These are phyloP conservation scores for Psilanteris sp. DNA, from an alignment of 1,140 invertebrate genomes.

Conservation along the genomic window DNA sequence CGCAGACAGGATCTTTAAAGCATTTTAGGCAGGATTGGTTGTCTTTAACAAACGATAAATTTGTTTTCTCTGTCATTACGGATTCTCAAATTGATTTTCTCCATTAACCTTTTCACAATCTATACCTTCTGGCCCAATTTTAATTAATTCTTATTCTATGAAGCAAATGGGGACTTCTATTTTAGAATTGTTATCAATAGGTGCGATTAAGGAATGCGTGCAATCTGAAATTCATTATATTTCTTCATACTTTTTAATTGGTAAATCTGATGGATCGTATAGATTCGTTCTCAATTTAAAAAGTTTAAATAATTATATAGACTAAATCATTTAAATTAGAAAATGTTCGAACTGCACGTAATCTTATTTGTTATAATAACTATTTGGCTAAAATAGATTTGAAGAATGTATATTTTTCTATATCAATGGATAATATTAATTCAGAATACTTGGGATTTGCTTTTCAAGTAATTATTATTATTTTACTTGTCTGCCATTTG, in stretches of 20 bases:
- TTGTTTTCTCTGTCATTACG: no score
- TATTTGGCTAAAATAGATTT: background rate
- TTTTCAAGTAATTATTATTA: background rate
- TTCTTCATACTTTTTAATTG: background rate
- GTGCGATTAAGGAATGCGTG: background rate
- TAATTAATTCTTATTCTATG: background rate
- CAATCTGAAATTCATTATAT: background rate
- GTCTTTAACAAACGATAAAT: no score
- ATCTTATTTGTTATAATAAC: background rate
- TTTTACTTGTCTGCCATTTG: slow-evolving; percentile 19
- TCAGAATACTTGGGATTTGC: background rate
- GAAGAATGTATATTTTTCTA: background rate
- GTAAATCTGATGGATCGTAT: background rate
- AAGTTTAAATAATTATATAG: background rate
- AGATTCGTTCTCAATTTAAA: background rate
- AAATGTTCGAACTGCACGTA: background rate
- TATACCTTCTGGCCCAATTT: background rate
- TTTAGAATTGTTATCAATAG: background rate
- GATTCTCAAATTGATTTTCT: no score
- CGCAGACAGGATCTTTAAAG: no score
- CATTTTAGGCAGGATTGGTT: no score
- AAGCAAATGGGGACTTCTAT: background rate
- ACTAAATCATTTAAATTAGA: background rate
- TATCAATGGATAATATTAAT: background rate
- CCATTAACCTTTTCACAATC: no score